Percentiles rank a stretch among this genome's conserved stretches.
Evolutionary conservation across 2,797 vertebrate genomes (phyloP).

Genomic region (Acestrorhynchus altus): DNA sequence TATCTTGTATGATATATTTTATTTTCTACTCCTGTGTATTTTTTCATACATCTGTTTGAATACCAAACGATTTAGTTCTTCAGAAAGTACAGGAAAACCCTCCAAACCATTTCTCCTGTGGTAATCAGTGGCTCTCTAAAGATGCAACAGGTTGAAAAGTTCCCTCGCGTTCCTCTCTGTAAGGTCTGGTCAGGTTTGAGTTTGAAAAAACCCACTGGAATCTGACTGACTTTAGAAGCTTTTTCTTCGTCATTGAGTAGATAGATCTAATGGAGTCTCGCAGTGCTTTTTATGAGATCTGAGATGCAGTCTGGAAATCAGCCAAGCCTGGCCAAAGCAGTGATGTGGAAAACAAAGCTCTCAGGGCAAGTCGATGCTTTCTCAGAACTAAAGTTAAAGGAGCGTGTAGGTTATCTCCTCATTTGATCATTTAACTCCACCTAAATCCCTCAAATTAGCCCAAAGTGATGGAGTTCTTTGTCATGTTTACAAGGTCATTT

Average conservation of each 20-base stretch:
- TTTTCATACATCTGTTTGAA: too few species aligned
- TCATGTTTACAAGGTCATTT: slow-evolving; percentile 11
- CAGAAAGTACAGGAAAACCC: too few species aligned
- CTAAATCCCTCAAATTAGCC: slow-evolving; percentile 19
- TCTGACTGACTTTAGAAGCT: slow-evolving; percentile 5
- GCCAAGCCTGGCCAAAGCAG: slow-evolving; percentile 13
- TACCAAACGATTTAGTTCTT: too few species aligned
- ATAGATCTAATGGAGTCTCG: not conserved
- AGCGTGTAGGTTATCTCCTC: slow-evolving; percentile 28
- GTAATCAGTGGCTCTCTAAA: too few species aligned
- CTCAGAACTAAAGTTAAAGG: not conserved
- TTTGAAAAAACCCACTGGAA: slow-evolving; percentile 27
- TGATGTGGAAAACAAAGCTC: slow-evolving; percentile 23
- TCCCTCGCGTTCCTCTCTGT: too few species aligned
- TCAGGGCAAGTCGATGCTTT: slow-evolving; percentile 3
- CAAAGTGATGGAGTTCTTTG: not conserved
- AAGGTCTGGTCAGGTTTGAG: not conserved
- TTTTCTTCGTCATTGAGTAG: slow-evolving; percentile 18
- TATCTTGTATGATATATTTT: too few species aligned
- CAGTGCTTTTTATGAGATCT: slow-evolving; percentile 36
- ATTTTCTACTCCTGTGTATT: too few species aligned
- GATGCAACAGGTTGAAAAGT: too few species aligned
- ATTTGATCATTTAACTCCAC: slow-evolving; percentile 21
- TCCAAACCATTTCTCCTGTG: too few species aligned
- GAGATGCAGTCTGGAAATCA: slow-evolving; percentile 16